A percentile compares a stretch with the other conserved stretches of the same genome.
Evolutionary conservation across 2,888 invertebrate species (phyloP).

Genomic region (Mesorhabditis spiculigera): DNA sequence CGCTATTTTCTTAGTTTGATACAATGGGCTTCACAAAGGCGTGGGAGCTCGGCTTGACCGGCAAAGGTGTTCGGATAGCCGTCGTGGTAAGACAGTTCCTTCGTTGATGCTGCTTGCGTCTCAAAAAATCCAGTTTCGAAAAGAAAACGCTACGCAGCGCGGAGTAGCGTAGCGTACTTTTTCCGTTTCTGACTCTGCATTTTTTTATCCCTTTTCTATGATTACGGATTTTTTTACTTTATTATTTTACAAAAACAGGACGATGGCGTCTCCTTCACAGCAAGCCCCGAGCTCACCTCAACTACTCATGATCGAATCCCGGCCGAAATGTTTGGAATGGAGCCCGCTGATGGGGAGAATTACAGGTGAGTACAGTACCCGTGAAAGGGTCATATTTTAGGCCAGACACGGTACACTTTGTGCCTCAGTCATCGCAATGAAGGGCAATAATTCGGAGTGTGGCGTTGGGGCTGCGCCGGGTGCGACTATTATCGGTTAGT

Average conservation of each 20-base stretch:
- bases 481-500: background rate
- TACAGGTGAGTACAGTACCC: background rate
- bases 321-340: no score
- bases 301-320: background rate
- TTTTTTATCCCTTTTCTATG: no score
- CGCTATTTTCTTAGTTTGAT: background rate
- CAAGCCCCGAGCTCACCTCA: background rate
- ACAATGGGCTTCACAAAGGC: constrained; percentile 2
- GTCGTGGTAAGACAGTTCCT: background rate
- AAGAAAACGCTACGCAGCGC: no score
- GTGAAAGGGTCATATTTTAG: constrained; percentile 3
- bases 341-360: no score
- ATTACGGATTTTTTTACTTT: no score
- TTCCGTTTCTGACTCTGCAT: no score
- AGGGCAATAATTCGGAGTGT: constrained; percentile 1
- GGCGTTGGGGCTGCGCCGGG: background rate
- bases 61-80: background rate
- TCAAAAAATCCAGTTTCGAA: no score
- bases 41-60: background rate
- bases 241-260: background rate
- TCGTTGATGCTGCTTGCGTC: no score
- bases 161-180: no score
- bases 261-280: background rate
- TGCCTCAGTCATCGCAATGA: background rate
- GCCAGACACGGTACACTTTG: background rate